Evolutionary conservation across 2,888 invertebrate genomes (phyloP).

Genomic region (Opisthograptis luteolata): DNA sequence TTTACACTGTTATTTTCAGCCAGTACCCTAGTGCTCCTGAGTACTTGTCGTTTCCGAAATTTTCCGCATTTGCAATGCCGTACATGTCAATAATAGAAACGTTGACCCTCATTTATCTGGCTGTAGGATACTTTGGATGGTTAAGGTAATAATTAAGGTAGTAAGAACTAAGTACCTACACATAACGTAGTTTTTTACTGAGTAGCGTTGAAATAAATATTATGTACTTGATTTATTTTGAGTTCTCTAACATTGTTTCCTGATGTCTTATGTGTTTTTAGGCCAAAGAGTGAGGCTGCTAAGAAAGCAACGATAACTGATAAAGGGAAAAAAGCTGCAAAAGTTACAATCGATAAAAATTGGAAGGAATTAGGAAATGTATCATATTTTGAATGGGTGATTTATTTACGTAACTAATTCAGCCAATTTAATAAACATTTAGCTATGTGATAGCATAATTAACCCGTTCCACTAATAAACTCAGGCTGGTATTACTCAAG

Average conservation of each 20-base stretch:
- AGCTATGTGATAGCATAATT: too few relatives aligned
- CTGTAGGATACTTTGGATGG: slow-evolving; percentile 50
- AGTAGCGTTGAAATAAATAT: too few relatives aligned
- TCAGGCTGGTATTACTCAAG: too few relatives aligned
- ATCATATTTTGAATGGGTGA: slow-evolving; percentile 61
- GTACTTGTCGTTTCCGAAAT: slow-evolving; percentile 59
- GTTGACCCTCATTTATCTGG: slow-evolving; percentile 40
- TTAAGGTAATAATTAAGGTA: slow-evolving; percentile 46
- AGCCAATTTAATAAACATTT: too few relatives aligned
- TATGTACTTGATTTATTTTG: too few relatives aligned
- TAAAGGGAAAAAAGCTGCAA: slow-evolving; percentile 51
- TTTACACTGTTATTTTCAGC: slow-evolving; percentile 54
- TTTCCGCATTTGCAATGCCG: slow-evolving; percentile 56
- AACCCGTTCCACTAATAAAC: too few relatives aligned
- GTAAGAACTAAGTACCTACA: too few relatives aligned
- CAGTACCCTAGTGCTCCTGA: slow-evolving; percentile 83
- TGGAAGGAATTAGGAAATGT: slow-evolving; percentile 51
- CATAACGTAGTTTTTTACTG: too few relatives aligned
- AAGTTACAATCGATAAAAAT: slow-evolving; percentile 45
- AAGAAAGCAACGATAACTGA: slow-evolving; percentile 72
- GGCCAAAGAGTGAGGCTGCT: slow-evolving; percentile 83
- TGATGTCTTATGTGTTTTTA: too few relatives aligned
- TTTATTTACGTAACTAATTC: too few relatives aligned
- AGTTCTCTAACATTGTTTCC: too few relatives aligned
- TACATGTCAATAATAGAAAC: slow-evolving; percentile 47